A percentile compares a stretch with the other conserved stretches of the same genome.
phyloP scores from a whole-genome alignment of 2,797 vertebrate species.

The Callimico goeldii region DNA sequence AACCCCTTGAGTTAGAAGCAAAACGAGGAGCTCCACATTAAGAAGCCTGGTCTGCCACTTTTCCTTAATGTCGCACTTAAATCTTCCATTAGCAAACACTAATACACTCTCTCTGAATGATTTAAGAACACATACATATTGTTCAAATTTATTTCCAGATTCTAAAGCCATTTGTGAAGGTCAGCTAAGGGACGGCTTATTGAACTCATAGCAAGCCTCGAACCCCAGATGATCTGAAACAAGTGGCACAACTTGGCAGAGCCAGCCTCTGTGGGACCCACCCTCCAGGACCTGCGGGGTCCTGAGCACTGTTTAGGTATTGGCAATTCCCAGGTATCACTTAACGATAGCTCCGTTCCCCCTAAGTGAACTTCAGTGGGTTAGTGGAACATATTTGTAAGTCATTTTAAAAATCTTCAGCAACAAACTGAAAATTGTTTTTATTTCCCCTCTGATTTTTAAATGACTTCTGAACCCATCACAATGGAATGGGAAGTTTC shows the following conservation, averaged over 20 bases:
- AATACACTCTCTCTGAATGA: not conserved
- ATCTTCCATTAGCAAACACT: conserved; percentile 56
- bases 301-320: not conserved
- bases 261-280: not conserved
- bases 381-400: not conserved
- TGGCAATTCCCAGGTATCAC: not conserved
- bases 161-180: conserved; percentile 24
- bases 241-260: not conserved
- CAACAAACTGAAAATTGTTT: not conserved
- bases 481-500: conserved; percentile 50
- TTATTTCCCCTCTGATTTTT: not conserved
- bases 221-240: not conserved
- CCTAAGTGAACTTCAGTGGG: not conserved
- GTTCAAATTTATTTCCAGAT: conserved; percentile 36
- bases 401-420: not conserved
- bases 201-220: not conserved
- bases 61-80: conserved; percentile 14
- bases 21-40: not conserved
- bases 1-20: not conserved
- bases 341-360: not conserved
- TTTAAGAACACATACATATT: not conserved
- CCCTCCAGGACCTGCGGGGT: not conserved
- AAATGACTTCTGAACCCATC: not conserved
- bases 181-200: not conserved
- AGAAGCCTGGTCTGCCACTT: not conserved